phyloP scores from a whole-genome alignment of 2,113 vertebrate genomes.

The Arothron firmamentum region DNA sequence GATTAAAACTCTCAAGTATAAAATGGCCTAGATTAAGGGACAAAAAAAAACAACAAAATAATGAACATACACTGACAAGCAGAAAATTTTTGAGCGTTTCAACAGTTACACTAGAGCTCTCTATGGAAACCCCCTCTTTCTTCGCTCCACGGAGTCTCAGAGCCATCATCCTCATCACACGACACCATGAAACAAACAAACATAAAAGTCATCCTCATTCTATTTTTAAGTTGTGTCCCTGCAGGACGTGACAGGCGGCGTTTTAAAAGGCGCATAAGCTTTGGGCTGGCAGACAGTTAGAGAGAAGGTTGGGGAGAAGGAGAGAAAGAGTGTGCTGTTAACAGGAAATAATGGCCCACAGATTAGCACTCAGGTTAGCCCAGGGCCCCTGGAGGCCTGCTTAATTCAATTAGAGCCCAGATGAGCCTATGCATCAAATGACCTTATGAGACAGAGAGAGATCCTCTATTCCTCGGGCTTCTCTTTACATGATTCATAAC shows the following conservation, averaged over 20 bases:
- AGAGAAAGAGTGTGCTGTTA: conserved; percentile 63
- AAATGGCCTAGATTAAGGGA: not conserved
- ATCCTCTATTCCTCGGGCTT: conserved; percentile 63
- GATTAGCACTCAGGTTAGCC: conserved; percentile 77
- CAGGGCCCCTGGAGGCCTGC: conserved; percentile 69
- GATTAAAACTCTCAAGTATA: conserved; percentile 12
- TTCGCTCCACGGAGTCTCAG: conserved; percentile 31
- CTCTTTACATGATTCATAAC: conserved; percentile 73
- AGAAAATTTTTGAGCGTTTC: conserved; percentile 16
- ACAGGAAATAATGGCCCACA: conserved; percentile 78
- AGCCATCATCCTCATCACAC: conserved; percentile 57
- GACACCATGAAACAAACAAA: conserved; percentile 48
- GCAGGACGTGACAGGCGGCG: conserved; percentile 52
- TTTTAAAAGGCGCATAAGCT: conserved; percentile 65
- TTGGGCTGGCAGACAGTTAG: conserved; percentile 58
- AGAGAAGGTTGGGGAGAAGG: conserved; percentile 31
- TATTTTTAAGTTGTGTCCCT: conserved; percentile 59
- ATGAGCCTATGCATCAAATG: conserved; percentile 75
- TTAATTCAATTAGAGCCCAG: conserved; percentile 82
- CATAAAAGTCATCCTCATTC: conserved; percentile 42
- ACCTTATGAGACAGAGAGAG: conserved; percentile 67
- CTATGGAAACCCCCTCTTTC: conserved; percentile 26
- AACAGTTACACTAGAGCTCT: conserved; percentile 30
- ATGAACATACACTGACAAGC: conserved; percentile 5
- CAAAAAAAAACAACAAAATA: not conserved